These are phyloP conservation scores for Watersipora subatra DNA, from an alignment of 1,140 invertebrate genomes.

Conservation along the genomic window DNA sequence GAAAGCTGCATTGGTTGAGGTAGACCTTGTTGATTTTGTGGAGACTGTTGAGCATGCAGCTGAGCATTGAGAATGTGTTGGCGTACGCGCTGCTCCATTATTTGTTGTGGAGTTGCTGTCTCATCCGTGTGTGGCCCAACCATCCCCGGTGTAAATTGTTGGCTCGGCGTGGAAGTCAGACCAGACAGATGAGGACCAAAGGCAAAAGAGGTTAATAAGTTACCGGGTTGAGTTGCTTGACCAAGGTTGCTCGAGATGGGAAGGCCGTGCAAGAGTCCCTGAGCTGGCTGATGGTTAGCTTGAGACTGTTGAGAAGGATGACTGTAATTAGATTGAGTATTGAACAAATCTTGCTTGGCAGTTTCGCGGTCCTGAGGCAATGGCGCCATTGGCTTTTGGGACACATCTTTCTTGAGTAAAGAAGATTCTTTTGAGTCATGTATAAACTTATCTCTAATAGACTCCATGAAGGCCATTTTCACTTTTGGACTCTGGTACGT, in stretches of 20 bases:
- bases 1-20: neutral
- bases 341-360: neutral
- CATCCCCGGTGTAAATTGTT: too few relatives aligned
- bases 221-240: too few relatives aligned
- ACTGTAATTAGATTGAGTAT: neutral
- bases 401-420: neutral
- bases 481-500: slow-evolving; percentile 1
- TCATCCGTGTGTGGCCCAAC: neutral
- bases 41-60: neutral
- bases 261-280: neutral
- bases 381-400: neutral
- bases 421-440: neutral
- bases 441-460: neutral
- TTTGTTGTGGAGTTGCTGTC: neutral
- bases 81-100: too few relatives aligned
- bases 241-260: neutral
- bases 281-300: neutral
- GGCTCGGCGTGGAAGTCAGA: neutral
- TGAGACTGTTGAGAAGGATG: neutral
- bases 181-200: neutral
- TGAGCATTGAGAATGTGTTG: too few relatives aligned
- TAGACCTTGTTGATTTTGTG: neutral
- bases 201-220: too few relatives aligned
- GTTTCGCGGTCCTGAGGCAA: neutral
- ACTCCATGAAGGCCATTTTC: neutral